phyloP scores from a whole-genome alignment of 2,797 vertebrate genomes.

The Falco concolor region DNA sequence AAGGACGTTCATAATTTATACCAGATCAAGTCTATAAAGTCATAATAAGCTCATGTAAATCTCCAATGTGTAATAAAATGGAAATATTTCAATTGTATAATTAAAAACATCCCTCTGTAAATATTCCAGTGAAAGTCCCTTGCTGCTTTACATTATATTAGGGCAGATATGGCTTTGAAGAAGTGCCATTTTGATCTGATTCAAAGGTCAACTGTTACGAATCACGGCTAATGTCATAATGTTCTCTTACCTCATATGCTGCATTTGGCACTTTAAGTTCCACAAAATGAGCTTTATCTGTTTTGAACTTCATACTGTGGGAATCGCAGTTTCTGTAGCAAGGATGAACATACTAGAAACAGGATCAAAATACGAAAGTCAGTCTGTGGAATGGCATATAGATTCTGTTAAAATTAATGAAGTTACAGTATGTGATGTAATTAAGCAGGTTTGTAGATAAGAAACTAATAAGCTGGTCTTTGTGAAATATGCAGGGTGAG shows the following conservation, averaged over 20 bases:
- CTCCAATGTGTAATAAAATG: background rate
- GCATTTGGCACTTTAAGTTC: background rate
- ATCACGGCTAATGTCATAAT: background rate
- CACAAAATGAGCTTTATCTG: background rate
- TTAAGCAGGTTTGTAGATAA: background rate
- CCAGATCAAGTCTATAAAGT: constrained; percentile 30
- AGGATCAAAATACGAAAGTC: background rate
- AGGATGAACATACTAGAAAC: background rate
- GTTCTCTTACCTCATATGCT: background rate
- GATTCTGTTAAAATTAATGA: background rate
- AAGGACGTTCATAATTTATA: constrained; percentile 44
- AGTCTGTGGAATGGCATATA: background rate
- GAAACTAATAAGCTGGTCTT: background rate
- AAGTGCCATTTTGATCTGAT: background rate
- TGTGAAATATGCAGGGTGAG: background rate
- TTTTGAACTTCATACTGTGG: background rate
- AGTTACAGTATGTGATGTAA: background rate
- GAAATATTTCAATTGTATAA: constrained; percentile 25
- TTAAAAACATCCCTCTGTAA: constrained; percentile 12
- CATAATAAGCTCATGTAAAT: constrained; percentile 18
- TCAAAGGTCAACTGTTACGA: background rate
- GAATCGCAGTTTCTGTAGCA: background rate
- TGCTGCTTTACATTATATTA: background rate
- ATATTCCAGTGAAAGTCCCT: background rate
- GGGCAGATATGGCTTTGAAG: background rate